Conservation (phyloP, 2,888 invertebrate genomes). For the Coronaproctus castanopsis region DNA sequence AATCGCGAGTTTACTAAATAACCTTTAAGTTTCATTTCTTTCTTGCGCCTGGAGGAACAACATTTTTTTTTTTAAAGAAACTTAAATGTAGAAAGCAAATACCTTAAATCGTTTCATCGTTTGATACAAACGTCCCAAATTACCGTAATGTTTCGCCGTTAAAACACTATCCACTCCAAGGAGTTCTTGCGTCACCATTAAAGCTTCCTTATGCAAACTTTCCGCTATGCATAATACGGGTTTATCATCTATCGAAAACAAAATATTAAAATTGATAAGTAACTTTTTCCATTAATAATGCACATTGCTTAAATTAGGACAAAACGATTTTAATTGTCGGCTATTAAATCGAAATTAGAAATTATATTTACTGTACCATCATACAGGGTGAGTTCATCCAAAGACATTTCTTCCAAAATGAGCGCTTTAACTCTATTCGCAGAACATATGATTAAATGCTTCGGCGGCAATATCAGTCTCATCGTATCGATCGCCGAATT, state of each 20-base stretch:
- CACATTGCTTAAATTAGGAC: background rate
- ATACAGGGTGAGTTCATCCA: conserved; percentile 45
- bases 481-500: conserved; percentile 65
- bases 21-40: no score
- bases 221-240: conserved; percentile 58
- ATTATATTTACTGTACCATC: no score
- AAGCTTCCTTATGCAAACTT: conserved; percentile 59
- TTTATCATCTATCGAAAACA: conserved; percentile 23
- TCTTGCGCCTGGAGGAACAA: no score
- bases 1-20: no score
- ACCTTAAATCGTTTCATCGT: conserved; percentile 73
- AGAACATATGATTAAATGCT: conserved; percentile 70
- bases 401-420: conserved; percentile 79
- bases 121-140: conserved; percentile 81
- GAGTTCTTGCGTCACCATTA: conserved; percentile 53
- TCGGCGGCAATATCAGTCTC: conserved; percentile 51
- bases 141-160: conserved; percentile 89
- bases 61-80: no score
- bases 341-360: no score
- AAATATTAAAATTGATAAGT: background rate
- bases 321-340: no score
- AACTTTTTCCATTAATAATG: no score
- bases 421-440: conserved; percentile 80
- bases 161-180: conserved; percentile 88
- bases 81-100: no score